These are phyloP conservation scores for Chaetodon auriga DNA, from an alignment of 2,113 vertebrate species.

Conservation along the genomic window DNA sequence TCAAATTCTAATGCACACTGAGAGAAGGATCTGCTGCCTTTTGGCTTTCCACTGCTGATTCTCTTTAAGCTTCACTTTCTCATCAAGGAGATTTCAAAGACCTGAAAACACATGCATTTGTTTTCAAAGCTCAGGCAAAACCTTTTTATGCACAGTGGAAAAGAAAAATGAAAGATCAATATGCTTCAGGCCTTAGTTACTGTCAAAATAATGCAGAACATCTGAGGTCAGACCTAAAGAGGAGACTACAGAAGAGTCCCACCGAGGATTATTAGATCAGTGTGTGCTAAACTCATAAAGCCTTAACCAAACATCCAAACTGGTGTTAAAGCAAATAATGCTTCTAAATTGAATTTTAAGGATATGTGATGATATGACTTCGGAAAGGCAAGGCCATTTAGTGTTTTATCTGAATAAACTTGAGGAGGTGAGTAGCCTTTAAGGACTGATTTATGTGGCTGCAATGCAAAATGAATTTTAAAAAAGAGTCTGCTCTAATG, in stretches of 20 bases:
- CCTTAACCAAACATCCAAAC: conserved; percentile 2
- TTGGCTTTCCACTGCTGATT: conserved; percentile 25
- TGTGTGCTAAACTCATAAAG: neutral
- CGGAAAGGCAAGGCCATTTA: neutral
- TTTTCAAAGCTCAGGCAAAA: conserved; percentile 32
- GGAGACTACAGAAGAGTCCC: neutral
- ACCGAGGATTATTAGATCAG: neutral
- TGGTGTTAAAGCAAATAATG: neutral
- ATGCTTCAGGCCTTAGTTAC: neutral
- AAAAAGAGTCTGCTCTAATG: neutral
- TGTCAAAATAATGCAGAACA: neutral
- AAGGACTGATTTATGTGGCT: neutral
- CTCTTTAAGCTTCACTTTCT: conserved; percentile 17
- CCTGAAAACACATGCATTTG: neutral
- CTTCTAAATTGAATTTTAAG: neutral
- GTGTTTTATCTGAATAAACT: neutral
- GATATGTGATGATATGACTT: neutral
- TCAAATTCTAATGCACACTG: conserved; percentile 57
- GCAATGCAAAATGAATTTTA: neutral
- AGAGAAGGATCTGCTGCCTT: conserved; percentile 2
- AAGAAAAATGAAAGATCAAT: conserved; percentile 24
- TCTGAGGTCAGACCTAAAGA: neutral
- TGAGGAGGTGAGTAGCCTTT: neutral
- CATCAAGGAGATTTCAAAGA: conserved; percentile 36
- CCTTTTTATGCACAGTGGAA: neutral